Conservation (phyloP, 2,888 invertebrate species). For the Eudasyphora cyanicolor region DNA sequence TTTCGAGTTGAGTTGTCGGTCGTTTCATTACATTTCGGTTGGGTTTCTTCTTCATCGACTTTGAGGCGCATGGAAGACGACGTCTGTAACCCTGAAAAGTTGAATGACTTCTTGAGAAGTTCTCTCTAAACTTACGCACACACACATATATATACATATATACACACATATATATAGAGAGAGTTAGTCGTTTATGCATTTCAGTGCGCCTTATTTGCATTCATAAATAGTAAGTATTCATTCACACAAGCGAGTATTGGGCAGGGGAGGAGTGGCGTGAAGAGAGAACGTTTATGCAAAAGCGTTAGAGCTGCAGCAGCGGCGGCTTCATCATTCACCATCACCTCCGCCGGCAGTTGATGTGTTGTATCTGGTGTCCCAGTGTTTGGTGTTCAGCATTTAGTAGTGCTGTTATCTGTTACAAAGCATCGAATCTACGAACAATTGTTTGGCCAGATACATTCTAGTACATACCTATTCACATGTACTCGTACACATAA, state of each 20-base stretch:
- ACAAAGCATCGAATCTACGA: background rate
- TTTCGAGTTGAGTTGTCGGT: background rate
- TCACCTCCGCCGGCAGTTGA: background rate
- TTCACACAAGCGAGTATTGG: background rate
- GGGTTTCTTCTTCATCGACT: background rate
- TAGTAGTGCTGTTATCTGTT: background rate
- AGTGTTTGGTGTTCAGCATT: background rate
- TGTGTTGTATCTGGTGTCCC: background rate
- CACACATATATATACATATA: background rate
- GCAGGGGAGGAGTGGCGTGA: too few species aligned
- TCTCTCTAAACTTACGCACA: constrained; percentile 28
- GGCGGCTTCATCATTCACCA: background rate
- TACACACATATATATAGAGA: too few species aligned
- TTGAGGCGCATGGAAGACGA: constrained; percentile 30
- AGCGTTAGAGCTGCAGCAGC: background rate
- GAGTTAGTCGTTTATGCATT: background rate
- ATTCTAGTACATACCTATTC: too few species aligned
- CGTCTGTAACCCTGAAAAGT: constrained; percentile 63
- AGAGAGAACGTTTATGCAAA: constrained; percentile 13
- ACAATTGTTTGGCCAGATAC: background rate
- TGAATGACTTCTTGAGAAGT: constrained; percentile 57
- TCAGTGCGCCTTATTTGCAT: constrained; percentile 20
- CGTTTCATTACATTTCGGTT: background rate
- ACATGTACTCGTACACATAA: background rate
- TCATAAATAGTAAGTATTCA: constrained; percentile 10